Percentiles rank a stretch among this genome's conserved stretches.
Evolutionary conservation across 2,113 vertebrate species (phyloP).

Genomic region (Symphodus melops): DNA sequence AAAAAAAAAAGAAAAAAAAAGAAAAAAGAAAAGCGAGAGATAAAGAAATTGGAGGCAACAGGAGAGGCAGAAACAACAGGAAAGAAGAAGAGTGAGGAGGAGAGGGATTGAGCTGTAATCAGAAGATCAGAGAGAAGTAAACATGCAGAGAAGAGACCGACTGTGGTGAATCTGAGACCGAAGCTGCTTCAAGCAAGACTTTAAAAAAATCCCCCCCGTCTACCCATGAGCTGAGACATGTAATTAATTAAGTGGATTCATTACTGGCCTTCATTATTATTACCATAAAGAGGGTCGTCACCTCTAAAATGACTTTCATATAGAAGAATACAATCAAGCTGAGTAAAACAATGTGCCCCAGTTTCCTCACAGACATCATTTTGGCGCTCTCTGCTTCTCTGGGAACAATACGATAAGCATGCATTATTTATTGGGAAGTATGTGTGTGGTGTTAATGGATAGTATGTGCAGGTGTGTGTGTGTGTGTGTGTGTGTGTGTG

Average conservation of each 20-base stretch:
- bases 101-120: constrained; percentile 33
- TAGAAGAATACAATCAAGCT: constrained; percentile 30
- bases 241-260: constrained; percentile 61
- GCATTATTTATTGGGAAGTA: constrained; percentile 70
- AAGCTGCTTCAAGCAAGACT: background rate
- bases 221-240: constrained; percentile 20
- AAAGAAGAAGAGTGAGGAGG: background rate
- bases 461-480: constrained; percentile 1
- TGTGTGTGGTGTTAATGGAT: constrained; percentile 38
- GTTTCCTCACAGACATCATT: constrained; percentile 20
- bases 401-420: constrained; percentile 58
- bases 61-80: constrained; percentile 40
- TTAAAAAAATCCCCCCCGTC: constrained; percentile 5
- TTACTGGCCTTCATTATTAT: constrained; percentile 52
- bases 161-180: constrained; percentile 6
- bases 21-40: constrained; percentile 11
- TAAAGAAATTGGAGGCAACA: constrained; percentile 1
- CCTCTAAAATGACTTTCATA: constrained; percentile 41
- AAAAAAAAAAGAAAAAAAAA: constrained; percentile 13
- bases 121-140: constrained; percentile 50
- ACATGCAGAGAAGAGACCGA: constrained; percentile 29
- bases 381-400: constrained; percentile 24
- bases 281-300: constrained; percentile 58
- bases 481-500: background rate
- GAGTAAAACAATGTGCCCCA: constrained; percentile 35